phyloP scores from a whole-genome alignment of 2,888 invertebrate genomes.

The Cataglyphis rosenhaueri region DNA sequence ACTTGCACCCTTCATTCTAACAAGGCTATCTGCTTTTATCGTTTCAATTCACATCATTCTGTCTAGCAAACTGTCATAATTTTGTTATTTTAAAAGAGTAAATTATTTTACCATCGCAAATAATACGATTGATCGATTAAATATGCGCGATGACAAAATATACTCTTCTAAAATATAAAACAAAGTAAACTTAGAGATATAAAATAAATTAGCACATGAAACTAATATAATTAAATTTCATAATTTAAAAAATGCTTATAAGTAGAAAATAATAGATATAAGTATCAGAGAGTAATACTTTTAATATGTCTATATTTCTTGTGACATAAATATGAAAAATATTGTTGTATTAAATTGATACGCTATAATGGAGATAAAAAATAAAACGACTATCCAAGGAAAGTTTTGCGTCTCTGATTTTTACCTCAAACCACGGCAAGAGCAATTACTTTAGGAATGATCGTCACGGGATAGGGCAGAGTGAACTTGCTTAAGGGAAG shows the following conservation, averaged over 20 bases:
- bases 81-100: neutral
- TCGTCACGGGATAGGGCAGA: constrained; percentile 53
- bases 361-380: neutral
- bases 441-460: constrained; percentile 62
- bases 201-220: neutral
- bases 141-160: neutral
- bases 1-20: constrained; percentile 11
- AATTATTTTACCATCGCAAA: neutral
- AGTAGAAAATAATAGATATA: neutral
- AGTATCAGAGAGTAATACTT: neutral
- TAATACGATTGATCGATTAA: constrained; percentile 3
- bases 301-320: neutral
- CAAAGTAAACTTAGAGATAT: neutral
- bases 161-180: neutral
- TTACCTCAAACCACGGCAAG: constrained; percentile 44
- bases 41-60: constrained; percentile 6
- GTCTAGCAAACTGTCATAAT: neutral
- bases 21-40: constrained; percentile 9
- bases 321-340: neutral
- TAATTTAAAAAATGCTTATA: neutral
- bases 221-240: neutral
- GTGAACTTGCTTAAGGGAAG: constrained; percentile 53
- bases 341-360: constrained; percentile 29
- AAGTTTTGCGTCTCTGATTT: constrained; percentile 49
- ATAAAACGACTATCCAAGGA: constrained; percentile 19